Conservation (phyloP, 2,113 vertebrate genomes). For the Motacilla alba region DNA sequence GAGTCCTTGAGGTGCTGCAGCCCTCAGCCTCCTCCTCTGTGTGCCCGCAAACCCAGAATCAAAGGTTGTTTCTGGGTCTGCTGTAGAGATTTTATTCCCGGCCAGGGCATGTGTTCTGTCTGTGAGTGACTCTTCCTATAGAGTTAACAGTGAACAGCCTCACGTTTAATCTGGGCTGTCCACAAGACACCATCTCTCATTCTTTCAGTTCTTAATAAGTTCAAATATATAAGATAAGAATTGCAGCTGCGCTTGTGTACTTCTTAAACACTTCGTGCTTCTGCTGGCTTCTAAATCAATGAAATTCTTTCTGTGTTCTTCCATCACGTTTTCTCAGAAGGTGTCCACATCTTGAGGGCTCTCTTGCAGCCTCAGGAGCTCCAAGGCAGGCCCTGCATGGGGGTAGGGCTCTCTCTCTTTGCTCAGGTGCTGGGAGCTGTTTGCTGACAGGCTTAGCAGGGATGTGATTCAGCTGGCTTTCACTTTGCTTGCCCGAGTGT, state of each 20-base stretch:
- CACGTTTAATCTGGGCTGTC: not conserved
- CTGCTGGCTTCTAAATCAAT: not conserved
- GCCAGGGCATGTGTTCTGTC: not conserved
- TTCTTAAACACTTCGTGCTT: fast-evolving
- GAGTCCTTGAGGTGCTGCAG: not conserved
- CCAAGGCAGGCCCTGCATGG: not conserved
- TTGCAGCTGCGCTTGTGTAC: not conserved
- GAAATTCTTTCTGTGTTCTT: not conserved
- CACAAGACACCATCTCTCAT: not conserved
- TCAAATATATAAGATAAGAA: not conserved
- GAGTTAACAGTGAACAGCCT: not conserved
- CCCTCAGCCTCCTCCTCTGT: not conserved
- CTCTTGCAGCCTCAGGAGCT: not conserved
- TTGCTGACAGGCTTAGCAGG: not conserved
- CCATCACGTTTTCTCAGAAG: not conserved
- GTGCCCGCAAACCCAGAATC: not conserved
- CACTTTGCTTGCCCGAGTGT: not conserved
- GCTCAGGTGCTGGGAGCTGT: not conserved
- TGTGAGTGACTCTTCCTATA: not conserved
- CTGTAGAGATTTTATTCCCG: not conserved
- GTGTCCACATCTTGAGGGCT: not conserved
- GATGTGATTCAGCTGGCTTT: not conserved
- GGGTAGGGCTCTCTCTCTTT: not conserved
- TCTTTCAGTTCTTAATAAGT: not conserved
- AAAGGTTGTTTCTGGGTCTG: not conserved